These are phyloP conservation scores for Chironomus striatipennis DNA, from an alignment of 1,140 invertebrate species.

Conservation along the genomic window DNA sequence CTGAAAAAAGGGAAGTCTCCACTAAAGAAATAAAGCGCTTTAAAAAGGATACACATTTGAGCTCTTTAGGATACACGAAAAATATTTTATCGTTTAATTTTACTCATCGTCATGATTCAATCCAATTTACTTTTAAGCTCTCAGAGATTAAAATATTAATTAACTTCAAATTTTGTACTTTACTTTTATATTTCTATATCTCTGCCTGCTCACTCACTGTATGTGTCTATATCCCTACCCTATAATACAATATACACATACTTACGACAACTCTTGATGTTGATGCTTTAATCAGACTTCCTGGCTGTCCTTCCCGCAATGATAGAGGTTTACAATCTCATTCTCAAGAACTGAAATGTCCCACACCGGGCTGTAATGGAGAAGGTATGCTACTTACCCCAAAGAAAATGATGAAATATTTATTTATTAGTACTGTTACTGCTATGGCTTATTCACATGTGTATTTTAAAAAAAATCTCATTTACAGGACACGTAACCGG, in stretches of 20 bases:
- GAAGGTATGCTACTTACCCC: conserved; percentile 48
- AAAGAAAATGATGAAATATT: conserved; percentile 34
- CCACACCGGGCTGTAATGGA: conserved; percentile 83
- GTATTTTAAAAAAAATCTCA: not conserved
- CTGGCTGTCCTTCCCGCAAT: conserved; percentile 61
- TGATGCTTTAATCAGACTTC: conserved; percentile 47
- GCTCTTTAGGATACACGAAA: conserved; percentile 10
- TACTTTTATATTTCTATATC: not conserved
- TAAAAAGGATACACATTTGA: conserved; percentile 16
- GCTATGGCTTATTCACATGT: not conserved
- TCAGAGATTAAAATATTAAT: conserved; percentile 23
- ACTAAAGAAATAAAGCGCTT: conserved; percentile 14
- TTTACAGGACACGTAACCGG: conserved; percentile 74
- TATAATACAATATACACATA: no score
- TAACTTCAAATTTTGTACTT: conserved; percentile 19
- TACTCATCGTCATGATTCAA: conserved; percentile 22
- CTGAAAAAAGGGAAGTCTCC: not conserved
- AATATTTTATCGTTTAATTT: conserved; percentile 21
- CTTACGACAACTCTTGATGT: no score
- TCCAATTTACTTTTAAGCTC: conserved; percentile 23
- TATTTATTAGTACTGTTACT: not conserved
- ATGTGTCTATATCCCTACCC: not conserved
- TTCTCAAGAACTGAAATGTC: conserved; percentile 78
- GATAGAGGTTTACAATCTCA: conserved; percentile 66
- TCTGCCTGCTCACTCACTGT: not conserved